phyloP scores from a whole-genome alignment of 2,888 invertebrate species.

The Polymixis flavicincta region DNA sequence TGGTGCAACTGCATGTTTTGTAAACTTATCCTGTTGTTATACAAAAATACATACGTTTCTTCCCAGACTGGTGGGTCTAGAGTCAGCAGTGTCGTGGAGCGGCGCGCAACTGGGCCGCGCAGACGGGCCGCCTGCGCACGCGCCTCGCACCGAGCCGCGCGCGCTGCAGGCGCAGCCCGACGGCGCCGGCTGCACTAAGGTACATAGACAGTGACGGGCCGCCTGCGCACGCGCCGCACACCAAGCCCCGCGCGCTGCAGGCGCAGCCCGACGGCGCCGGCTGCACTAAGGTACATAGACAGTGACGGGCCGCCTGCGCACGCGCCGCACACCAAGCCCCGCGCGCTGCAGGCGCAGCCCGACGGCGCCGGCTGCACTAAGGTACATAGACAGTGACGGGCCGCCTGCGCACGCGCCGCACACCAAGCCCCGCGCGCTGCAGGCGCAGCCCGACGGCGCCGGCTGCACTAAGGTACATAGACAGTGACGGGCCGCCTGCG shows the following conservation, averaged over 20 bases:
- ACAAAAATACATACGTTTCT: no score
- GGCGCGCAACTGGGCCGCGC: conserved; percentile 80
- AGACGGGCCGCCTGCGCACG: conserved; percentile 65
- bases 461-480: no score
- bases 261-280: conserved; percentile 69
- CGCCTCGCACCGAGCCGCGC: conserved; percentile 70
- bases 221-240: conserved; percentile 55
- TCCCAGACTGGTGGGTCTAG: conserved; percentile 79
- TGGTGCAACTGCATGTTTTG: no score
- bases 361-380: no score
- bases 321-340: no score
- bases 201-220: conserved; percentile 64
- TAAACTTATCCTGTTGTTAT: no score
- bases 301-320: conserved; percentile 70
- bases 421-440: no score
- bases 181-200: conserved; percentile 77
- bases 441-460: no score
- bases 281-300: conserved; percentile 76
- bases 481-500: conserved; percentile 46
- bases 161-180: conserved; percentile 73
- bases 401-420: conserved; percentile 48
- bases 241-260: conserved; percentile 75
- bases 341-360: no score
- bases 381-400: conserved; percentile 61
- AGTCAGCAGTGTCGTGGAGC: conserved; percentile 76